Evolutionary conservation across 2,797 vertebrate genomes (phyloP), one percentile per base, ranked within the genome.

Genomic region (Mormyrops attenuatus): DNA sequence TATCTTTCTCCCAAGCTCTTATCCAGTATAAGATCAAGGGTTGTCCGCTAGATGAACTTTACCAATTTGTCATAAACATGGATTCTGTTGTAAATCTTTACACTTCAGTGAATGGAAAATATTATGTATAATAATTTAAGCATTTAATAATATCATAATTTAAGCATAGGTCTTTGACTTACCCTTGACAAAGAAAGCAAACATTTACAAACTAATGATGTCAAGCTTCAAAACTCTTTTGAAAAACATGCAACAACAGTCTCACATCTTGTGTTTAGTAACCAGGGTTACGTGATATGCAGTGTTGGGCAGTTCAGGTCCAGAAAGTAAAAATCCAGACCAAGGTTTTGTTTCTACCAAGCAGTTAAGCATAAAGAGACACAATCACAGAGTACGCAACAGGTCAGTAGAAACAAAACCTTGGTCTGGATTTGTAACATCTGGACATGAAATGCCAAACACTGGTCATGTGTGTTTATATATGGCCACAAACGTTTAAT

Each of bases 21-120:
- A 34, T 34, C 66, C 66, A 73, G 52, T 89, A 52, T 44, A 85
- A 60, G 30, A 9, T 57, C 38, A 89, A 34, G 30, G 60, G 34
- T 89, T 89, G n/a, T 60, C 47, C 26, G 86, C 55, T 60, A 89
- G 22, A 69, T 53, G 88, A 52, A 66, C 9, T 52, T 22, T 17
- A 55, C 63, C 26, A 38, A 30, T 85, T 87, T 89, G 20, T 87
- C 44, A 52, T 52, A 38, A 63, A 77, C 47, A 77, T 89, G 84
- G 63, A 87, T 77, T 77, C 38, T n/a, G 2, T 77, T 89, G 22
- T 34, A 87, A 7, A 89, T n/a, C 44, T 87, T 34, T 17, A 87
- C 55, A 87, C 41, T 34, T 87, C 84, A 38, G 34, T n/a, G 89
- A 38, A 44, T 50, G 15, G 8, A 60, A 85, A 63, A 13, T 8